Percentiles rank a stretch among this genome's conserved stretches.
These are phyloP conservation scores for Palaemon carinicauda DNA, from an alignment of 1,140 invertebrate genomes.

Conservation along the genomic window DNA sequence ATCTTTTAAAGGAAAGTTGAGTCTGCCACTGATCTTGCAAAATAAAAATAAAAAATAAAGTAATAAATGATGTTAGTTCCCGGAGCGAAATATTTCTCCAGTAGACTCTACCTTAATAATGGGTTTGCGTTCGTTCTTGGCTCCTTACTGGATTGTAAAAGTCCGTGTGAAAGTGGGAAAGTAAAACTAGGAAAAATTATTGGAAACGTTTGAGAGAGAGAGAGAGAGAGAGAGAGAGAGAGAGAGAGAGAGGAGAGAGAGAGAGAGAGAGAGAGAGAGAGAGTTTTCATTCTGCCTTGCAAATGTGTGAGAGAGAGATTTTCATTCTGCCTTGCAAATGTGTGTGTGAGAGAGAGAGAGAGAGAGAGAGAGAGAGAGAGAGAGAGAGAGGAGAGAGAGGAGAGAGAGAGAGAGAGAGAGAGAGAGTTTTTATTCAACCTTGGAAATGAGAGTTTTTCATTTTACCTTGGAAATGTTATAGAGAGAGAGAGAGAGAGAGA, in stretches of 20 bases:
- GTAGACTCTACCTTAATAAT: no score
- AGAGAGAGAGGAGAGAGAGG: neutral
- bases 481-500: neutral
- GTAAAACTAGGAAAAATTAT: neutral
- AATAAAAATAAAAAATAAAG: no score
- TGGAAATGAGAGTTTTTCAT: no score
- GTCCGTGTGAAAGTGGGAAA: no score
- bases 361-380: conserved; percentile 7
- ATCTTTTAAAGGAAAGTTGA: no score
- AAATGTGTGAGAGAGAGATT: neutral
- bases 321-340: no score
- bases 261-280: conserved; percentile 7
- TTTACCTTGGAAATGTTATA: neutral
- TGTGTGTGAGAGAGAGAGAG: conserved; percentile 13
- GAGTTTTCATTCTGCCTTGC: no score
- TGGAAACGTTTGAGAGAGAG: neutral
- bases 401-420: conserved; percentile 17
- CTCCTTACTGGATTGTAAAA: neutral
- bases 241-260: conserved; percentile 16
- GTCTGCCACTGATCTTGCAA: no score
- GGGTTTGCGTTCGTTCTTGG: no score
- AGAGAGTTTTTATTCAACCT: no score
- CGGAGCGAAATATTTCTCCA: no score
- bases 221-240: neutral
- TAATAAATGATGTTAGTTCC: no score